These are phyloP conservation scores for Saguinus midas DNA, from an alignment of 2,113 vertebrate species.

Conservation along the genomic window DNA sequence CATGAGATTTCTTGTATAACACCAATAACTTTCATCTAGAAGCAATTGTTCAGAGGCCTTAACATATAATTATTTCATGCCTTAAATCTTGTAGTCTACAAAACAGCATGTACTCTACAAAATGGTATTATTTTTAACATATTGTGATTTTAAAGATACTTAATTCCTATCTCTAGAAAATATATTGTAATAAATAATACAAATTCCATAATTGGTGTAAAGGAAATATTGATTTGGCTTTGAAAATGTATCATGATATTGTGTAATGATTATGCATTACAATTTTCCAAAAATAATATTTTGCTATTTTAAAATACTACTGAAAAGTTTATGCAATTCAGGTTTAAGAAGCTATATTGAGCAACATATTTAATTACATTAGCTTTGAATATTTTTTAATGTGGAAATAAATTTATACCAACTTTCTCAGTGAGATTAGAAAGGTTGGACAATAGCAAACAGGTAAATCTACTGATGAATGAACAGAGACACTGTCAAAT, in stretches of 20 bases:
- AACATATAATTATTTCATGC: not conserved
- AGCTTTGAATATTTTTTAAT: not conserved
- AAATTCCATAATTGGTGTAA: not conserved
- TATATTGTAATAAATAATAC: not conserved
- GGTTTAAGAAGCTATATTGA: not conserved
- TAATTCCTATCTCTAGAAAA: not conserved
- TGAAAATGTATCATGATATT: not conserved
- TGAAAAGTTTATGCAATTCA: not conserved
- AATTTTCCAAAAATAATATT: not conserved
- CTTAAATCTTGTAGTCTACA: not conserved
- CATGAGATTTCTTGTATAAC: not conserved
- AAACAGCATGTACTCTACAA: not conserved
- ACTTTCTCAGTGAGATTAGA: not conserved
- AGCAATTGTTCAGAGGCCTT: not conserved
- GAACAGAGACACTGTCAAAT: not conserved
- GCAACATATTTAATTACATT: not conserved
- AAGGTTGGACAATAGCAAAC: not conserved
- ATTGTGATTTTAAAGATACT: not conserved
- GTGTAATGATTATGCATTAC: not conserved
- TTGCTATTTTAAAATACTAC: not conserved
- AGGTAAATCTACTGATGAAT: not conserved
- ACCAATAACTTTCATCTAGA: not conserved
- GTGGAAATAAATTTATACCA: not conserved
- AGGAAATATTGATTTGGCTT: not conserved
- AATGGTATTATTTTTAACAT: not conserved